phyloP scores from a whole-genome alignment of 37 sponge, comb jelly and placozoan genomes.

The Spongilla lacustris region DNA sequence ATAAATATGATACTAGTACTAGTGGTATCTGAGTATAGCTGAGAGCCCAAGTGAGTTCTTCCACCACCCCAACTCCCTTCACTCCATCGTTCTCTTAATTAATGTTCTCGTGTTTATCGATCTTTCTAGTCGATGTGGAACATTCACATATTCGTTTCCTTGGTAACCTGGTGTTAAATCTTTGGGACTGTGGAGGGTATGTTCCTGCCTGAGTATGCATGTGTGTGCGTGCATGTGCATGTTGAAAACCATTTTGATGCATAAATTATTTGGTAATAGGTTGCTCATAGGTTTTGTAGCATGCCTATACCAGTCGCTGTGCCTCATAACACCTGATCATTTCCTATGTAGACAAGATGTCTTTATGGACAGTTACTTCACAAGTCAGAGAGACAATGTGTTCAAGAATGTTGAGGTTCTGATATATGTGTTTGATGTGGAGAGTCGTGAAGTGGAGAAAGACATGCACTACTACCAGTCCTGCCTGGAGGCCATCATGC shows the following conservation, averaged over 20 bases:
- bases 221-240: background rate
- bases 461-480: slow-evolving; percentile 99
- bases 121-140: slow-evolving; percentile 91
- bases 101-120: background rate
- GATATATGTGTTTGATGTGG: slow-evolving; percentile 98
- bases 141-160: slow-evolving; percentile 99
- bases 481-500: slow-evolving; percentile 94
- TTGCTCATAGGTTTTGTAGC: no score
- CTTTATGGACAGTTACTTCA: slow-evolving; percentile 98
- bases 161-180: slow-evolving; percentile 96
- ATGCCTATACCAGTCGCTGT: no score
- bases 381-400: slow-evolving; percentile 94
- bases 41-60: no score
- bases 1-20: no score
- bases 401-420: slow-evolving; percentile 97
- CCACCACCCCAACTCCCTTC: no score
- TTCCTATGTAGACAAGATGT: slow-evolving; percentile 96
- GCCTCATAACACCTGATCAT: no score
- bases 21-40: no score
- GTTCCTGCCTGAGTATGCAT: slow-evolving; percentile 16
- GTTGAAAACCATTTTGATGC: no score
- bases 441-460: slow-evolving; percentile 96
- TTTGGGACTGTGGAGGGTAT: slow-evolving; percentile 99
- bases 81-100: background rate
- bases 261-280: no score